Evolutionary conservation across 2,797 vertebrate species (phyloP).

Genomic region (Ceryle rudis): DNA sequence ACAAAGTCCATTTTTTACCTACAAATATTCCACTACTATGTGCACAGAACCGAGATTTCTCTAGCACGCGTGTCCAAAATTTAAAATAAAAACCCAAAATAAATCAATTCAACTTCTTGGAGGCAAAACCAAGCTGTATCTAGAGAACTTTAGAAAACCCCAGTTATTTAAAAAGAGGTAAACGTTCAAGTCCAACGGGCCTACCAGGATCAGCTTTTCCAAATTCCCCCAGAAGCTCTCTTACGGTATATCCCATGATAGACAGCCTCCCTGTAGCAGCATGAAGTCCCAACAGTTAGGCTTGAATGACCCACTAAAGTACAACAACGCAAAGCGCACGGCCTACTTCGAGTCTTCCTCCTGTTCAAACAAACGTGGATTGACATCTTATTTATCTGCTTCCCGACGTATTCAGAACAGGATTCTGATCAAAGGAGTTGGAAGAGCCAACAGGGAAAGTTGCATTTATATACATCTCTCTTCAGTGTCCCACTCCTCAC

Average conservation of each 20-base stretch:
- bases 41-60: constrained; percentile 38
- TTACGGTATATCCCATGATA: fast-evolving
- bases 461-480: neutral
- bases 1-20: constrained; percentile 3
- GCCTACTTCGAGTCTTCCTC: neutral
- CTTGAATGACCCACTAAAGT: neutral
- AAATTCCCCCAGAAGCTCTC: neutral
- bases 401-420: neutral
- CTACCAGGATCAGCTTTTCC: neutral
- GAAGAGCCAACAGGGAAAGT: neutral
- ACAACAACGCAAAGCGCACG: neutral
- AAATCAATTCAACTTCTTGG: neutral
- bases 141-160: constrained; percentile 1
- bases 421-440: neutral
- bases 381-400: neutral
- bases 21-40: neutral
- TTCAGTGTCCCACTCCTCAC: neutral
- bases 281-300: neutral
- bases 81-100: neutral
- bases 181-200: neutral
- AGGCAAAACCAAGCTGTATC: neutral
- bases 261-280: neutral
- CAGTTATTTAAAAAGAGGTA: constrained; percentile 15
- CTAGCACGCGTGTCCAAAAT: neutral
- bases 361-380: neutral